These are phyloP conservation scores for Anthopleura xanthogrammica DNA, from an alignment of 92 coral and sea anemone genomes.

Conservation along the genomic window DNA sequence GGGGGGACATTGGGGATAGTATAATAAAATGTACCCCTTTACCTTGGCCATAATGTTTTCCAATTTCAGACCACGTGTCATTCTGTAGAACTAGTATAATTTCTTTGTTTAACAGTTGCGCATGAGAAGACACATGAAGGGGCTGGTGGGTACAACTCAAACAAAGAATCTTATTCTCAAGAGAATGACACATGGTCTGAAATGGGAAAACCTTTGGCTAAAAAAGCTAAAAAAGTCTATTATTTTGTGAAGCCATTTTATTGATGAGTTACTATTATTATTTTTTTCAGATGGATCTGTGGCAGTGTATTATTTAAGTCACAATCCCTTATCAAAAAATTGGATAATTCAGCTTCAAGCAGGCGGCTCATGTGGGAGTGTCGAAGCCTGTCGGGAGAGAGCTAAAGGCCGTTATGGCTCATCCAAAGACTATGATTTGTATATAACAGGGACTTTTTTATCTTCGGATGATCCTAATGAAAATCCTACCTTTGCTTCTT, in stretches of 20 bases:
- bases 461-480: conserved; percentile 87
- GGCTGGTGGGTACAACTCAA: too few relatives aligned
- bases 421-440: conserved; percentile 62
- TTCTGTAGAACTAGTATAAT: too few relatives aligned
- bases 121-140: too few relatives aligned
- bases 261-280: background rate
- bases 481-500: conserved; percentile 91
- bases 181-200: too few relatives aligned
- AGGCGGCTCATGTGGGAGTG: conserved; percentile 88
- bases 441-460: conserved; percentile 81
- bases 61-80: too few relatives aligned
- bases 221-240: too few relatives aligned
- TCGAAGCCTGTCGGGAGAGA: conserved; percentile 69
- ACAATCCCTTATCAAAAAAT: conserved; percentile 66
- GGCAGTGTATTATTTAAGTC: conserved; percentile 93
- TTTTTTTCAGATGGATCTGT: conserved; percentile 80
- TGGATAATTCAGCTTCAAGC: conserved; percentile 98
- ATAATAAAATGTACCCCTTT: too few relatives aligned
- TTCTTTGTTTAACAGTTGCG: too few relatives aligned
- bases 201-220: too few relatives aligned
- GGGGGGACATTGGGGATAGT: too few relatives aligned
- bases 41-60: too few relatives aligned
- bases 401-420: conserved; percentile 84
- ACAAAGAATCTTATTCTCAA: too few relatives aligned
- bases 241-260: background rate